Conservation (phyloP, 2,888 invertebrate species). For the Eucera pruinosa region DNA sequence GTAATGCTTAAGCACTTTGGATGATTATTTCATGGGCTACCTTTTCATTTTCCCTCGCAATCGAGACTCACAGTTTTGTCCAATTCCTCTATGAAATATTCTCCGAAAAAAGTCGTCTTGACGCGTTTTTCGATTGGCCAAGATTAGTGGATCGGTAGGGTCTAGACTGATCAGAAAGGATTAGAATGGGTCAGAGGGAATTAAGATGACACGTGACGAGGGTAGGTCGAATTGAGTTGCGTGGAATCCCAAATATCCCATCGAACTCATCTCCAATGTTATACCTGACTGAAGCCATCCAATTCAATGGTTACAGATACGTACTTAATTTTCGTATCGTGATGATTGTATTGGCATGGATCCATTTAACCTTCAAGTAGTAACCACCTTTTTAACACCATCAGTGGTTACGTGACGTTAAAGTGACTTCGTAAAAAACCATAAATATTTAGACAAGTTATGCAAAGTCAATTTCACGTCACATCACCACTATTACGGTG, state of each 20-base stretch:
- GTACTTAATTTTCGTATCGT: too few relatives aligned
- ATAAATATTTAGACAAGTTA: too few relatives aligned
- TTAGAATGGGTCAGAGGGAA: constrained; percentile 45
- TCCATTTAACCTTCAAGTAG: too few relatives aligned
- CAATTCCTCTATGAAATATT: background rate
- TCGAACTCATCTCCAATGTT: background rate
- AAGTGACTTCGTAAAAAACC: too few relatives aligned
- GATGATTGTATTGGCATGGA: too few relatives aligned
- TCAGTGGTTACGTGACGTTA: too few relatives aligned
- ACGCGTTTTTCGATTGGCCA: constrained; percentile 17
- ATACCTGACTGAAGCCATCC: background rate
- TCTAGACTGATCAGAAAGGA: constrained; percentile 4
- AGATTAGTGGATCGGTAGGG: constrained; percentile 5
- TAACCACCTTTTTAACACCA: too few relatives aligned
- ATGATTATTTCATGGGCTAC: background rate
- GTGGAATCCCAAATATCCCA: constrained; percentile 7
- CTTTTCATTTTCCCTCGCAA: background rate
- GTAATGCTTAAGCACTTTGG: background rate
- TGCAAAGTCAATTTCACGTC: too few relatives aligned
- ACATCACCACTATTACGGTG: too few relatives aligned
- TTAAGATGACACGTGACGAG: constrained; percentile 49
- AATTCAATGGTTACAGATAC: background rate
- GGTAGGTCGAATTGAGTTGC: constrained; percentile 29
- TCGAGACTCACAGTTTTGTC: too few relatives aligned
- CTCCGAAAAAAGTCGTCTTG: background rate